Base-by-base conservation (phyloP, 2,888 invertebrate genomes). In the Acheta domesticus region DNA sequence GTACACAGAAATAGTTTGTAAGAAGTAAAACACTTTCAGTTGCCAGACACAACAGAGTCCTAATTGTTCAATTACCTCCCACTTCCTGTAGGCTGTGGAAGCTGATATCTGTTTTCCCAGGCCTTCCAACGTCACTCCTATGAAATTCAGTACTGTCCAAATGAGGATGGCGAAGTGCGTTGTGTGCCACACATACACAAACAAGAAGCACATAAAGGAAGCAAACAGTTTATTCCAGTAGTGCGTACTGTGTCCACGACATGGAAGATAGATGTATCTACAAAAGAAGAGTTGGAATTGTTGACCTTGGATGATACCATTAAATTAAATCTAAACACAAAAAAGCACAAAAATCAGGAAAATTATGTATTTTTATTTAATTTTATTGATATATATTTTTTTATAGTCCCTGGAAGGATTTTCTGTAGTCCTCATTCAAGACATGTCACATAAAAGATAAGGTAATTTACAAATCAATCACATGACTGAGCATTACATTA, bases 111-210 rank as follows among this genome's bases (percentile, higher is more conserved):
- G 83, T 85, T 88, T 91, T 2, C 90, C 91, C 19, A 91, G 80
- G 83, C 91, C 89, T 87, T 97, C 97, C 20, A 94, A 85, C 16
- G 91, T 87, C 77, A 97, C 89, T 50, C 95, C 96, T 11, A 93
- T 82, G 85, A 93, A 97, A 87, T 98, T 98, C n/a, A 96, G 87
- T 14, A 91, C 83, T n/a, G 94, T 91, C 97, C 98, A 98, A 80
- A 95, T 88, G 81, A 96, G 90, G 82, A 97, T 92, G 84, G 92
- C 92, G 82, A 88, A 88, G 81, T 92, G 91, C 77, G 92, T 90
- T 62, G 97, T 97, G 86, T 98, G 98, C 98, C 98, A 98, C 81
- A 96, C 85, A 84, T 92, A 96, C 49, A 97, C 93, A 86, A 96
- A 98, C 23, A 89, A 84, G 87, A 98, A 97, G 85, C 93, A 93